Conservation (phyloP, 1,140 invertebrate species). For the Papilio dardanus region DNA sequence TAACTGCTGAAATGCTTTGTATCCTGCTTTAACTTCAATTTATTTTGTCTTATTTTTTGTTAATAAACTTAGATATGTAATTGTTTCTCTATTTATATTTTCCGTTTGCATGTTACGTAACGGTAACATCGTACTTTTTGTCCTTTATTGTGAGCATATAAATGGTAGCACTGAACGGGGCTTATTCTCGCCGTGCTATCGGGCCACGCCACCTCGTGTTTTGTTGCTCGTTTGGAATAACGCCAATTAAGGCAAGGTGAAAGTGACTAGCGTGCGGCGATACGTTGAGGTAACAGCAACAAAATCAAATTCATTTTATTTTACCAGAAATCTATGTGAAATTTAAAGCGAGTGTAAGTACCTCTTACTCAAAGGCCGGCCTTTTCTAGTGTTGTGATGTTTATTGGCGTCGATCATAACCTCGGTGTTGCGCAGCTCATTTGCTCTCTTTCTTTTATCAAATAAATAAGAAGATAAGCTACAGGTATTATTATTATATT, state of each 20-base stretch:
- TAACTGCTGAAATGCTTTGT: not conserved
- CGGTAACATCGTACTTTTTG: conserved; percentile 23
- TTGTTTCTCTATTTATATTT: not conserved
- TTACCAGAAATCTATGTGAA: not conserved
- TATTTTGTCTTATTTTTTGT: not conserved
- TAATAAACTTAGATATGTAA: not conserved
- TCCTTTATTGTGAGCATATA: conserved; percentile 20
- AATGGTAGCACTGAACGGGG: conserved; percentile 23
- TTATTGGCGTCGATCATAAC: too few species aligned
- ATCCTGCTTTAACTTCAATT: too few species aligned
- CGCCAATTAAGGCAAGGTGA: conserved; percentile 46
- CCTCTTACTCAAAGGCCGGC: too few species aligned
- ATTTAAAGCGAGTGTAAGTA: too few species aligned
- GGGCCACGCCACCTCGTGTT: conserved; percentile 40
- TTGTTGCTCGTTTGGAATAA: conserved; percentile 41
- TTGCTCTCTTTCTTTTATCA: too few species aligned
- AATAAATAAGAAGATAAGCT: too few species aligned
- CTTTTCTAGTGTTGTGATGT: too few species aligned
- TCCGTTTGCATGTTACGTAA: conserved; percentile 16
- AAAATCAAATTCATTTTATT: conserved; percentile 8
- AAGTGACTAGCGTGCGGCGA: conserved; percentile 44
- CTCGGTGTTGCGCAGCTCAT: too few species aligned
- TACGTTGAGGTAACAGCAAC: not conserved
- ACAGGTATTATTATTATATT: too few species aligned
- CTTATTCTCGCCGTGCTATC: conserved; percentile 39